Percentiles rank a stretch among this genome's conserved stretches.
These are phyloP conservation scores for Drosophila longiperda DNA, from an alignment of 2,888 invertebrate genomes.

Conservation along the genomic window DNA sequence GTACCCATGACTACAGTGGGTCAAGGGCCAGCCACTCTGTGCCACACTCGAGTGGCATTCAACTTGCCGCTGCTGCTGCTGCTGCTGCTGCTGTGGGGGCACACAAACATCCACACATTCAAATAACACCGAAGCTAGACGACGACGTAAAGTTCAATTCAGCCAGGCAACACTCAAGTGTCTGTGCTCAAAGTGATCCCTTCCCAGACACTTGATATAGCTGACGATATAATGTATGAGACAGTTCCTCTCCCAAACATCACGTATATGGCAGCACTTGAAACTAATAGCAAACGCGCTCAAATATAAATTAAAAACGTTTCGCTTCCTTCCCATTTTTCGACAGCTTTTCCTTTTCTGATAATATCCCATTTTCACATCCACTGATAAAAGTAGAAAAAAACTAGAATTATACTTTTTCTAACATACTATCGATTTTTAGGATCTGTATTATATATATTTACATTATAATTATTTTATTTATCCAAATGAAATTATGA, in stretches of 20 bases:
- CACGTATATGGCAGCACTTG: conserved; percentile 1
- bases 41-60: conserved; percentile 22
- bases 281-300: conserved; percentile 12
- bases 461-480: not conserved
- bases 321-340: not conserved
- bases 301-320: conserved; percentile 4
- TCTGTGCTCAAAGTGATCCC: conserved; percentile 6
- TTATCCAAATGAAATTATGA: not conserved
- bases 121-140: not conserved
- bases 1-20: conserved; percentile 42
- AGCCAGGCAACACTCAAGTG: conserved; percentile 5
- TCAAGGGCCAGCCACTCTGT: conserved; percentile 42
- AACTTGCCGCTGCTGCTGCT: conserved; percentile 1
- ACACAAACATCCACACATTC: not conserved
- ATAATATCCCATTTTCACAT: not conserved
- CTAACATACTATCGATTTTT: not conserved
- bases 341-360: not conserved
- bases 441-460: not conserved
- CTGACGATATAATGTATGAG: not conserved
- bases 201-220: conserved; percentile 8
- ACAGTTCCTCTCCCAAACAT: conserved; percentile 4
- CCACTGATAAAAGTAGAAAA: not conserved
- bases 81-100: not conserved
- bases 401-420: not conserved
- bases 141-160: conserved; percentile 22